Conservation (phyloP, 1,140 invertebrate species). For the Bicyclus anynana region DNA sequence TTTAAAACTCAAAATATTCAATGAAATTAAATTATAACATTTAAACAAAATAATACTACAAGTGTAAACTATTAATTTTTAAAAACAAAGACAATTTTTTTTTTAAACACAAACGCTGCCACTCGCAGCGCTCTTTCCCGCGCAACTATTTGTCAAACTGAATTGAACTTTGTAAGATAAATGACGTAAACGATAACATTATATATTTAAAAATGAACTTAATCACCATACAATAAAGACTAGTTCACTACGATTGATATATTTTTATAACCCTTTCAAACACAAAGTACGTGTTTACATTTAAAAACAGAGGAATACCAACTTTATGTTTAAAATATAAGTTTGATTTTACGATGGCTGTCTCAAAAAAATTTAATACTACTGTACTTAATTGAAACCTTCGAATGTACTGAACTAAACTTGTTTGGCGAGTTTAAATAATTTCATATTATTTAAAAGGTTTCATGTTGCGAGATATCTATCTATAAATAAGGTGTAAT, state of each 20-base stretch:
- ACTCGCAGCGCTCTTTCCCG: conserved; percentile 44
- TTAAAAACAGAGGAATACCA: background rate
- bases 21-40: background rate
- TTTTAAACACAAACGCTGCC: conserved; percentile 16
- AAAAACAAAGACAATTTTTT: conserved; percentile 9
- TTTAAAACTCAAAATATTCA: background rate
- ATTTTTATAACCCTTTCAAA: background rate
- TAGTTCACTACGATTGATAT: background rate
- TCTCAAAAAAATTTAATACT: background rate
- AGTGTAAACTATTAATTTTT: background rate
- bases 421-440: no score
- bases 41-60: background rate
- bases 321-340: background rate
- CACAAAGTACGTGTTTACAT: background rate
- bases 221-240: background rate
- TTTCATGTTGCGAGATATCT: background rate
- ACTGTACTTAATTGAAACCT: no score
- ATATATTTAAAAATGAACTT: background rate
- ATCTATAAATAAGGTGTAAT: no score
- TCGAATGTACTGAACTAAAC: no score
- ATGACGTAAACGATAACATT: background rate
- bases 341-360: background rate
- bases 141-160: conserved; percentile 42
- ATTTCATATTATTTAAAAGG: no score
- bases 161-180: background rate